Evolutionary conservation across 2,888 invertebrate genomes (phyloP).

Genomic region (Patella ulyssiponensis): DNA sequence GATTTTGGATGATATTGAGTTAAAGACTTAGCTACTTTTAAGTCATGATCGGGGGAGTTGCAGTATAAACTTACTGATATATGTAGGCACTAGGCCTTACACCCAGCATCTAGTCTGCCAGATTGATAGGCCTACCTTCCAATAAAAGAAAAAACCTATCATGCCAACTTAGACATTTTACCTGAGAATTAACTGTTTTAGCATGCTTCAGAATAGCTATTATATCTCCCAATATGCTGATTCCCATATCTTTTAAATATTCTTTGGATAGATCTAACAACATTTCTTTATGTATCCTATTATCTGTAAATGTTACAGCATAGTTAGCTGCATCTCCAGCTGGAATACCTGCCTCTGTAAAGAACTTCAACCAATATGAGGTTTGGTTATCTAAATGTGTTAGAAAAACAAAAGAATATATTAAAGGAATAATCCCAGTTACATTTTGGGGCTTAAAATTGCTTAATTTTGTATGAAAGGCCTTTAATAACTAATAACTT

Average conservation of each 20-base stretch:
- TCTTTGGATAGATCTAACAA: constrained; percentile 88
- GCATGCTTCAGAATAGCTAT: constrained; percentile 80
- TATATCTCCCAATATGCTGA: constrained; percentile 80
- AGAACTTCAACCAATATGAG: constrained; percentile 85
- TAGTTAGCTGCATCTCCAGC: constrained; percentile 85
- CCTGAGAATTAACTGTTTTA: constrained; percentile 75
- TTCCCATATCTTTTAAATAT: constrained; percentile 90
- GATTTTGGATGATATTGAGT: too few species aligned
- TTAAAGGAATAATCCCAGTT: too few species aligned
- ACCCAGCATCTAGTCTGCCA: too few species aligned
- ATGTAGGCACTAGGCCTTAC: too few species aligned
- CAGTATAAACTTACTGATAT: too few species aligned
- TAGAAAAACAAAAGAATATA: neutral
- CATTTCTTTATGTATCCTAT: constrained; percentile 90
- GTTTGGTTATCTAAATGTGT: constrained; percentile 45
- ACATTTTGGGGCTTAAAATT: too few species aligned
- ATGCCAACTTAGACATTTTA: constrained; percentile 28
- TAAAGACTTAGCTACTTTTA: too few species aligned
- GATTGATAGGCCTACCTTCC: too few species aligned
- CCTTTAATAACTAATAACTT: too few species aligned
- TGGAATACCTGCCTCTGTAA: constrained; percentile 87
- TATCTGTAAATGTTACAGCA: constrained; percentile 88
- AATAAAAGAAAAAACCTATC: too few species aligned
- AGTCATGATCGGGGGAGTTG: too few species aligned
- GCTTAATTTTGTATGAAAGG: too few species aligned